Conservation (phyloP, 2,113 vertebrate genomes). For the Heterochromis multidens region DNA sequence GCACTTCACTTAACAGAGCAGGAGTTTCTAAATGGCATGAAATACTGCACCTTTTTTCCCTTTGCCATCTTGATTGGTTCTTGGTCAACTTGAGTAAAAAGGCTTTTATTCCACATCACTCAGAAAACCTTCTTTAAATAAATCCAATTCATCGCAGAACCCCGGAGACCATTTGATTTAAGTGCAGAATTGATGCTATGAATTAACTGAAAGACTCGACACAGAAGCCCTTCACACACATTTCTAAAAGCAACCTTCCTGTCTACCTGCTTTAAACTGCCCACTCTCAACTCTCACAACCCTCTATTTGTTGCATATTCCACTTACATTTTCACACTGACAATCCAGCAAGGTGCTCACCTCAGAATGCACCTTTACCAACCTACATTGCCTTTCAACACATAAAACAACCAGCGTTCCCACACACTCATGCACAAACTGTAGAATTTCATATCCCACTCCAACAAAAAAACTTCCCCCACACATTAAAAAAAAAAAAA, state of each 20-base stretch:
- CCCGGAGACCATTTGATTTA: not conserved
- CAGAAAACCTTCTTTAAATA: conserved; percentile 16
- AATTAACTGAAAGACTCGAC: not conserved
- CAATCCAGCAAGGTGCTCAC: conserved; percentile 17
- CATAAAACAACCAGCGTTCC: conserved; percentile 5
- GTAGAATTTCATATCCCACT: conserved; percentile 4
- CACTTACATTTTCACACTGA: conserved; percentile 11
- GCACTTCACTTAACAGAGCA: conserved; percentile 5
- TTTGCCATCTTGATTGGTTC: conserved; percentile 14
- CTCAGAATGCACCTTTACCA: conserved; percentile 2
- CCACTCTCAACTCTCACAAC: conserved; percentile 6
- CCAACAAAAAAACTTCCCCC: conserved; percentile 18
- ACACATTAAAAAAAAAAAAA: not conserved
- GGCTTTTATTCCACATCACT: conserved; percentile 12
- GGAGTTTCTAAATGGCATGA: not conserved
- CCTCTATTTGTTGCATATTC: conserved; percentile 14
- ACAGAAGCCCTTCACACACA: not conserved
- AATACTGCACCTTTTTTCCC: not conserved
- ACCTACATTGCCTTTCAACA: conserved; percentile 14
- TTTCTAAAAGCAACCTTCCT: not conserved
- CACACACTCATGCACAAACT: not conserved
- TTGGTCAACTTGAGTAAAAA: conserved; percentile 23
- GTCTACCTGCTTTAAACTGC: conserved; percentile 19
- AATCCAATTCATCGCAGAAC: not conserved
- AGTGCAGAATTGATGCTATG: conserved; percentile 5